phyloP scores from a whole-genome alignment of 2,113 vertebrate species.

The Psittacula cyanocephala region DNA sequence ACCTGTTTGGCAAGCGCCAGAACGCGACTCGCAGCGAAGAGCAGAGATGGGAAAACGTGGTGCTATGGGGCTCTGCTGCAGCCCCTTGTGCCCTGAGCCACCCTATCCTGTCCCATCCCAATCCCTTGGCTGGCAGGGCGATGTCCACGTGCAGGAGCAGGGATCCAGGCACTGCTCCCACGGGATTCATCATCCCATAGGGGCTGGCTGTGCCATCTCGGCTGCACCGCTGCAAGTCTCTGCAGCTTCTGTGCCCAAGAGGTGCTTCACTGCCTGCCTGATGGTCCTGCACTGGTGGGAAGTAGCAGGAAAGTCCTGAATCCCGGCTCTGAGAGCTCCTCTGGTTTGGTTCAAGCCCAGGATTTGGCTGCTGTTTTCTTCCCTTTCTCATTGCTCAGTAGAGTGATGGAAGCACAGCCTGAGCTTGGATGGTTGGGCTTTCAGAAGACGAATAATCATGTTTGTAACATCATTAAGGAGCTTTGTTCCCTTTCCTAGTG shows the following conservation, averaged over 20 bases:
- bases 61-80: neutral
- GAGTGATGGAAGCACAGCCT: neutral
- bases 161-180: neutral
- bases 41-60: neutral
- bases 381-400: neutral
- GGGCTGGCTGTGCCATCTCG: neutral
- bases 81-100: fast-evolving
- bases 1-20: slow-evolving; percentile 31
- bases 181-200: fast-evolving
- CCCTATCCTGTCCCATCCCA: neutral
- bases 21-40: fast-evolving
- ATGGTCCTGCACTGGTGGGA: neutral
- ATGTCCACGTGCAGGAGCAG: fast-evolving
- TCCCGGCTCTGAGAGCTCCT: neutral
- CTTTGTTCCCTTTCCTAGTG: neutral
- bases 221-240: neutral
- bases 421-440: fast-evolving
- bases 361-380: neutral
- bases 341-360: neutral
- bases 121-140: neutral
- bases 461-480: neutral
- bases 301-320: neutral
- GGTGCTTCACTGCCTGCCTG: neutral
- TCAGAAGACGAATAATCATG: fast-evolving
- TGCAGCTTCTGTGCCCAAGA: neutral